A percentile compares a stretch with the other conserved stretches of the same genome.
Conservation (phyloP, 1,140 invertebrate genomes). For the Sitophilus oryzae region DNA sequence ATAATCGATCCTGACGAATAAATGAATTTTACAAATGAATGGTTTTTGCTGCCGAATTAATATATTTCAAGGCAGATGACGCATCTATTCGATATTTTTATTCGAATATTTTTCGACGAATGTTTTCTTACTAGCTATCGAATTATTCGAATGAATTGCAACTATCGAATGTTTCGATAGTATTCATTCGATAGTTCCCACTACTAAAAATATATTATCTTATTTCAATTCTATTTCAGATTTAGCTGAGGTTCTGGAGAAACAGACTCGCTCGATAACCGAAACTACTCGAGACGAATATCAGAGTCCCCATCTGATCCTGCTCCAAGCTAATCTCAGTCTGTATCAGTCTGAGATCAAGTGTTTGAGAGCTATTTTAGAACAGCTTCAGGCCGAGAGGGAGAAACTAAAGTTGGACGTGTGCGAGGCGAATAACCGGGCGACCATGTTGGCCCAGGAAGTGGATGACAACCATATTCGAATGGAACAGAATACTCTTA, state of each 20-base stretch:
- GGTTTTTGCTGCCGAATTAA: too few species aligned
- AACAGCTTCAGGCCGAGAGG: constrained; percentile 62
- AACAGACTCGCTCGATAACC: constrained; percentile 58
- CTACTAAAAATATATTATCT: too few species aligned
- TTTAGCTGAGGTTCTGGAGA: constrained; percentile 66
- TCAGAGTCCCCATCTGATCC: constrained; percentile 46
- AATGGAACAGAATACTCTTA: constrained; percentile 66
- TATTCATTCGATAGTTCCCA: too few species aligned
- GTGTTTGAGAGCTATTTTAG: constrained; percentile 52
- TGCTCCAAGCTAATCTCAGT: constrained; percentile 52
- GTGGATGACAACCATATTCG: constrained; percentile 81
- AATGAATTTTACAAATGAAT: too few species aligned
- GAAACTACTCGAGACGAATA: constrained; percentile 41
- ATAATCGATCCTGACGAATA: too few species aligned
- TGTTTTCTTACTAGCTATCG: too few species aligned
- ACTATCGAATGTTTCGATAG: too few species aligned
- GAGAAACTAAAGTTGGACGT: constrained; percentile 73
- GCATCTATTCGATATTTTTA: too few species aligned
- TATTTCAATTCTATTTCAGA: constrained; percentile 43
- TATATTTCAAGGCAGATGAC: too few species aligned
- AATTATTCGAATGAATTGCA: too few species aligned
- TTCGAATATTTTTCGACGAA: too few species aligned
- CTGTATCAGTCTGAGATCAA: constrained; percentile 56
- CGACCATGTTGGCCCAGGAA: constrained; percentile 74
- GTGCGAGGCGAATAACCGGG: constrained; percentile 72